phyloP scores from a whole-genome alignment of 2,113 vertebrate genomes.

The Burhinus bistriatus region DNA sequence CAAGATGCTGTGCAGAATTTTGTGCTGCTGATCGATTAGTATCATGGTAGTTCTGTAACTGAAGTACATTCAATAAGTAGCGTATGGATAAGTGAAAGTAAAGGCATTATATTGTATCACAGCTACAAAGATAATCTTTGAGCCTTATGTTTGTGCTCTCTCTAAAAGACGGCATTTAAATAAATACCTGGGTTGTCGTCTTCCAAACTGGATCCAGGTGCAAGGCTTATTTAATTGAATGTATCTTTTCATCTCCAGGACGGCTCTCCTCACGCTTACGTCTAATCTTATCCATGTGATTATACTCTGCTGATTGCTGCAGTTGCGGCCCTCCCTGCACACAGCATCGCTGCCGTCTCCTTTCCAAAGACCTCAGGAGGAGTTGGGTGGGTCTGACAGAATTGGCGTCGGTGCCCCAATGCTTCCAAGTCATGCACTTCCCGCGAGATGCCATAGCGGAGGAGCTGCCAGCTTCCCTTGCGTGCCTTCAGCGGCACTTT shows the following conservation, averaged over 20 bases:
- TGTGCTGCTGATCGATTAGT: background rate
- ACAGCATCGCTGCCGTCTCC: background rate
- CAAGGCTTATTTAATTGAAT: background rate
- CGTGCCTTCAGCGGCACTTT: background rate
- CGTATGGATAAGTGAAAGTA: background rate
- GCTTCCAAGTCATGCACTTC: background rate
- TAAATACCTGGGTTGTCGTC: background rate
- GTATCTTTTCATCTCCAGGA: background rate
- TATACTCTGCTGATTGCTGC: background rate
- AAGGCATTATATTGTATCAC: background rate
- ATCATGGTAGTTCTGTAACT: background rate
- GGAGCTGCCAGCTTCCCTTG: background rate
- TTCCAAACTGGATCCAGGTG: background rate
- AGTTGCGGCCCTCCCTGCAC: background rate
- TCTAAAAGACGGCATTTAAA: background rate
- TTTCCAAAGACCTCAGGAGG: accelerated
- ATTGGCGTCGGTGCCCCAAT: accelerated
- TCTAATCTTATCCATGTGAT: background rate
- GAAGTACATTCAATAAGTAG: background rate
- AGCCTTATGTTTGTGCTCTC: background rate
- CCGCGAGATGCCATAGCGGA: background rate
- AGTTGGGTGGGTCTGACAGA: background rate
- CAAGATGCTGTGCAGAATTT: background rate
- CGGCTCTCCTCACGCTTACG: background rate
- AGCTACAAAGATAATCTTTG: background rate